Conservation (phyloP, 2,888 invertebrate genomes). For the Cremastobaeus sp. region DNA sequence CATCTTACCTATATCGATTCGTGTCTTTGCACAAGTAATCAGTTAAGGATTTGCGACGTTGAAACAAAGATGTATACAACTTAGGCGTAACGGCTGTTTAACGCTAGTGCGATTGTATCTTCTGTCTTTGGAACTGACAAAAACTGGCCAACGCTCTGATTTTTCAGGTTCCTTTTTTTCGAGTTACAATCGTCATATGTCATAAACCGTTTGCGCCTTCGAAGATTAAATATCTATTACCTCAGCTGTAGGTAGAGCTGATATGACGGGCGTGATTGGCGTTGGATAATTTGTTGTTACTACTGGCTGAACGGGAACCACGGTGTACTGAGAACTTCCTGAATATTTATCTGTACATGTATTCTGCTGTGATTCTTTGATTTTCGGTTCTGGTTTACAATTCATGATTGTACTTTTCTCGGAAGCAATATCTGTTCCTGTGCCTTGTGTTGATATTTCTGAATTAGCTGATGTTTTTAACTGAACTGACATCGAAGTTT, state of each 20-base stretch:
- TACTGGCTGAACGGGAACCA: slow-evolving; percentile 82
- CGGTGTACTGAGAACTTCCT: slow-evolving; percentile 79
- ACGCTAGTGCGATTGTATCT: no score
- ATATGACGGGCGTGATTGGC: slow-evolving; percentile 73
- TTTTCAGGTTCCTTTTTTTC: no score
- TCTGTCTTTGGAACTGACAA: no score
- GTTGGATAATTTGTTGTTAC: slow-evolving; percentile 79
- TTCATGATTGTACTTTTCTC: slow-evolving; percentile 59
- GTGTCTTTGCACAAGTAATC: no score
- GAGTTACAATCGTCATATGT: no score
- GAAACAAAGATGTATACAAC: no score
- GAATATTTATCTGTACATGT: slow-evolving; percentile 66
- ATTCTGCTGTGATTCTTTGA: slow-evolving; percentile 64
- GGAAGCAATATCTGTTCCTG: slow-evolving; percentile 59
- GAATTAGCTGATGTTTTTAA: slow-evolving; percentile 81
- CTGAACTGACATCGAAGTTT: slow-evolving; percentile 84
- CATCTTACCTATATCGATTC: no score
- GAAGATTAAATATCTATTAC: slow-evolving; percentile 58
- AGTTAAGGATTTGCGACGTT: no score
- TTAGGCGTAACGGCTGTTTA: no score
- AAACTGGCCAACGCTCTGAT: no score
- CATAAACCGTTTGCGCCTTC: no score
- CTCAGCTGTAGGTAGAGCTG: slow-evolving; percentile 70
- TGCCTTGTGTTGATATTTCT: slow-evolving; percentile 63
- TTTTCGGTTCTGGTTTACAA: slow-evolving; percentile 62